Percentiles rank a stretch among this genome's conserved stretches.
Conservation (phyloP, 2,888 invertebrate species). For the Latheticus oryzae region DNA sequence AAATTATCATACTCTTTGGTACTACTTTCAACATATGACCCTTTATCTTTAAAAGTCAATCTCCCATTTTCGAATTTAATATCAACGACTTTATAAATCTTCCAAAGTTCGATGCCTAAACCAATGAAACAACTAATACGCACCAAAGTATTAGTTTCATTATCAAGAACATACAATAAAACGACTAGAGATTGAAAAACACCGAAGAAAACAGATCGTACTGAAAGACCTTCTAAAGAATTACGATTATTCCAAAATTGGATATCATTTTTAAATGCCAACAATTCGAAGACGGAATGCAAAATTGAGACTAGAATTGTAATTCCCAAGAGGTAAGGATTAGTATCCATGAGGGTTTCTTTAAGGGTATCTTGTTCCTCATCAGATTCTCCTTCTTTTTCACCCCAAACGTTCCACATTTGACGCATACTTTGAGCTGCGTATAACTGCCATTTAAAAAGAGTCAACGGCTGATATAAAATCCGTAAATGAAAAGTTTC, state of each 20-base stretch:
- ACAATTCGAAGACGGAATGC: constrained; percentile 97
- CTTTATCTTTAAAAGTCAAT: constrained; percentile 89
- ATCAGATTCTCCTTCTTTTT: constrained; percentile 82
- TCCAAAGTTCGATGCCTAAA: constrained; percentile 97
- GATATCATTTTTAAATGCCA: constrained; percentile 99
- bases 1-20: constrained; percentile 94
- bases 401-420: constrained; percentile 81
- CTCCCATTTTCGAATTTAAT: constrained; percentile 85
- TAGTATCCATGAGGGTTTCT: constrained; percentile 96
- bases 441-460: constrained; percentile 99
- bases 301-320: constrained; percentile 93
- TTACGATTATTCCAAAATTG: constrained; percentile 99
- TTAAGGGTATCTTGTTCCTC: constrained; percentile 91
- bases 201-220: constrained; percentile 97
- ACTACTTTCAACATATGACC: constrained; percentile 94
- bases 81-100: constrained; percentile 96
- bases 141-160: constrained; percentile 97
- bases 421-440: constrained; percentile 95
- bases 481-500: constrained; percentile 80
- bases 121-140: constrained; percentile 95
- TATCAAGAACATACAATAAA: constrained; percentile 95
- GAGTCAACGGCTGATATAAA: constrained; percentile 89
- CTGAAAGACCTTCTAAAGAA: constrained; percentile 96
- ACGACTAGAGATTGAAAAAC: constrained; percentile 98
- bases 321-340: constrained; percentile 91